A percentile compares a stretch with the other conserved stretches of the same genome.
These are phyloP conservation scores for Propithecus deckenii DNA, from an alignment of 2,797 vertebrate genomes.

Conservation along the genomic window DNA sequence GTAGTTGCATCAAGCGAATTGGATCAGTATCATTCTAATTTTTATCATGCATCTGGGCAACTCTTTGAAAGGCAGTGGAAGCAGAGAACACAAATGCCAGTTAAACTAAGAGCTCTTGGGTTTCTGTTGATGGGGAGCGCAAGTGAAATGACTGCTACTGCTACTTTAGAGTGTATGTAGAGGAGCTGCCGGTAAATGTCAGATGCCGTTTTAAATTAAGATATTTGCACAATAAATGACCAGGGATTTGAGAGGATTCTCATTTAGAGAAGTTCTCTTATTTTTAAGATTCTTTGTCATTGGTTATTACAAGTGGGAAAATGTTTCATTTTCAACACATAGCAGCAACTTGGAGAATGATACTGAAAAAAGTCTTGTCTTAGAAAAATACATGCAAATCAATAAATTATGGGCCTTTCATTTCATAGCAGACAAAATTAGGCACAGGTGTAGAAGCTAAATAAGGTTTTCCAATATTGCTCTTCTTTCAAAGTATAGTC, in stretches of 20 bases:
- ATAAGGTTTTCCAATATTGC: not conserved
- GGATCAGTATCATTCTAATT: not conserved
- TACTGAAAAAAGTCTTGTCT: not conserved
- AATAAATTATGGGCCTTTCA: not conserved
- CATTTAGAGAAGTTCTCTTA: not conserved
- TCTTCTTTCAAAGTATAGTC: not conserved
- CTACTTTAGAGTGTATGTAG: not conserved
- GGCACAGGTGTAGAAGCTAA: not conserved
- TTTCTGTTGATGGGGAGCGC: not conserved
- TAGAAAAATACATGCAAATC: not conserved
- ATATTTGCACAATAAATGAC: not conserved
- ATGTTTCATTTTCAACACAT: constrained; percentile 40
- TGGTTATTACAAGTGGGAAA: not conserved
- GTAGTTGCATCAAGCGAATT: not conserved
- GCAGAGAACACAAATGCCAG: not conserved
- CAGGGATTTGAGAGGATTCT: not conserved
- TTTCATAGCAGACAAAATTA: not conserved
- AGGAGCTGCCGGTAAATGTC: not conserved
- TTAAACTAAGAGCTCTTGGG: not conserved
- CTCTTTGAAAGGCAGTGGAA: constrained; percentile 15
- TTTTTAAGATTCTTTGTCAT: constrained; percentile 3
- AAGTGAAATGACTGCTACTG: constrained; percentile 9
- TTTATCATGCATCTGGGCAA: not conserved
- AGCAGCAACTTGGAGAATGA: not conserved
- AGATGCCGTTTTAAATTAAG: not conserved